Evolutionary conservation across 2,113 vertebrate genomes (phyloP).

Genomic region (Gnathonemus echidnorhynchus): DNA sequence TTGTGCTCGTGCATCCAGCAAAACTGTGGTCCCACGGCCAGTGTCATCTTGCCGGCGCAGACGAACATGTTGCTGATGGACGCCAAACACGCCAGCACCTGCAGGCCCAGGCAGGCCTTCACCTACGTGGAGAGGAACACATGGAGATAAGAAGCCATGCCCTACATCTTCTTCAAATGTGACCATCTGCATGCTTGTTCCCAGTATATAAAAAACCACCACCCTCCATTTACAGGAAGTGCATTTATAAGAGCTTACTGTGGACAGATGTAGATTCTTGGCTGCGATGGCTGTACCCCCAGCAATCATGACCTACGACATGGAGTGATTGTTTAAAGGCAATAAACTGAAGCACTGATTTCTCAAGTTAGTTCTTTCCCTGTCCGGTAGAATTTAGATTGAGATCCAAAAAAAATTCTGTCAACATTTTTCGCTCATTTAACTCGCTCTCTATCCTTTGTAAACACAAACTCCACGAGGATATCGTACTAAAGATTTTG

Average conservation of each 20-base stretch:
- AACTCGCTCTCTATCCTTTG: not conserved
- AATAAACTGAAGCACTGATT: not conserved
- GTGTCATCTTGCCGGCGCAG: accelerated
- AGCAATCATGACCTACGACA: conserved; percentile 47
- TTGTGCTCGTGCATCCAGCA: not conserved
- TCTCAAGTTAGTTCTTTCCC: not conserved
- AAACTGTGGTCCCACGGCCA: too few species aligned
- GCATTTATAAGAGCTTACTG: conserved; percentile 38
- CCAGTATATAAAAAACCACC: not conserved
- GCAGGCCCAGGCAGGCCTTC: conserved; percentile 54
- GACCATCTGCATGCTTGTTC: not conserved
- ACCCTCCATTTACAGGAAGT: not conserved
- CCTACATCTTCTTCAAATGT: not conserved
- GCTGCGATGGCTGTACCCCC: conserved; percentile 54
- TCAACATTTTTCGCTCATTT: not conserved
- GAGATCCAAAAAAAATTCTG: not conserved
- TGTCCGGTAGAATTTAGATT: not conserved
- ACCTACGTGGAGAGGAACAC: conserved; percentile 41
- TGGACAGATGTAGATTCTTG: conserved; percentile 51
- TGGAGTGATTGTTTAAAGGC: not conserved
- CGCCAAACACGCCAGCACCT: conserved; percentile 37
- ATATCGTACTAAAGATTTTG: not conserved
- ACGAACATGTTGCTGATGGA: conserved; percentile 32
- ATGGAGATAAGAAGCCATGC: not conserved
- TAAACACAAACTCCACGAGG: not conserved